Evolutionary conservation across 2,888 invertebrate genomes (phyloP), one percentile per base, ranked within the genome.

Genomic region (Ophraella communa): DNA sequence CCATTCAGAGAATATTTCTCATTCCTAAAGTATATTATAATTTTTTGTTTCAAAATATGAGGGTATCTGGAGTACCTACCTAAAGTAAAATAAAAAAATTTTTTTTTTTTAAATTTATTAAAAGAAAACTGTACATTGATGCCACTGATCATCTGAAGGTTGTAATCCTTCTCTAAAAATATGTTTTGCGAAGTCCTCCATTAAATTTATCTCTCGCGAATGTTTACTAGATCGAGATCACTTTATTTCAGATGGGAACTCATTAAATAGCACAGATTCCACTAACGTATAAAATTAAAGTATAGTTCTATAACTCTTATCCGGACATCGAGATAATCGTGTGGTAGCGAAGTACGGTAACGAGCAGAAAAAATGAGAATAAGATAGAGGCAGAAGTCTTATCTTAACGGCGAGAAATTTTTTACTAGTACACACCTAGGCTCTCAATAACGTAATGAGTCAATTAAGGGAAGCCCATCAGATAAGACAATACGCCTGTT

Each of bases 381-480:
- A 71, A 72, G 69, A 72, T 71, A 63, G 66, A 72, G 67, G 74
- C 64, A 75, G 74, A 69, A 68, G 67, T 65, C 68, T 79, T 81
- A 81, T 81, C 81, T 79, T 73, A 78, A 78, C 78, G 77, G 80
- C 80, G 80, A 77, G 79, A 80, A 79, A 73, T 79, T 80, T 79
- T 81, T 81, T 80, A 80, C 79, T 79, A 78, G 79, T 76, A 76
- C 80, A 80, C 81, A 81, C 81, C 79, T 80, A 77, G 76, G 71
- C 77, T 75, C 74, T 76, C 78, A 77, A 77, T 78, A 79, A 78
- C 76, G 80, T 80, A 81, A 80, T 79, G 81, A 81, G 80, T 81
- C 81, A 81, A 81, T 81, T 81, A 81, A 79, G 72, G 78, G 65
- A 72, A 75, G 76, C 78, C 75, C 74, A 80, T 80, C 80, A 77